Evolutionary conservation across 2,888 invertebrate genomes (phyloP), one percentile per base, ranked within the genome.

Genomic region (Tinea trinotella): DNA sequence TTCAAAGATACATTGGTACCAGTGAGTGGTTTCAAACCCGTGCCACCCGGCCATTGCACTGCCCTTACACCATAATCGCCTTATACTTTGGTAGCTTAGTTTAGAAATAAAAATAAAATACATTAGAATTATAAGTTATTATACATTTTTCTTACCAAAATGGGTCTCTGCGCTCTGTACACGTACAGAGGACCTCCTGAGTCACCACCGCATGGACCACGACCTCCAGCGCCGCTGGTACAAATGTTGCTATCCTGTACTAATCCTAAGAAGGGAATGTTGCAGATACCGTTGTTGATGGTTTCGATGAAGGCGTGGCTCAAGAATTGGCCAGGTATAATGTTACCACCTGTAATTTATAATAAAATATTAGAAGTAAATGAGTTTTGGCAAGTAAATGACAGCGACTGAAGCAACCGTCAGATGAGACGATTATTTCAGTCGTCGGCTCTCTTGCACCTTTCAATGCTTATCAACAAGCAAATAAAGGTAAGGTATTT

Each of bases 181-280:
- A 64, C 55, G 5, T 62, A 58, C 5, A 80, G 64, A 6, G 79
- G 80, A 1, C 79, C 78, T 10, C 80, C 57, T 0, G 1, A 74
- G 57, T 76, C 75, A 3, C 76, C 74, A 0, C 40, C 6, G 61
- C 74, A 74, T 15, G 66, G 64, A 48, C 69, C 62, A 9, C 56
- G 54, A 9, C 63, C 64, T 1, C 66, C 66, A 3, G 55, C 15
- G 1, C 72, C 70, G 56, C 70, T 73, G 19, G 70, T 72, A 58
- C 76, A 76, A 36, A 76, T 60, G 58, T 74, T 72, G 7, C 62
- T 58, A 0, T 57, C 17, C 6, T 63, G 64, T 0, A 76, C 1
- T 6, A 61, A 49, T 0, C 64, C 10, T 1, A 68, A 68, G 63
- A 67, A 71, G 2, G 61, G 59, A 0, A 55, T 7, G 1, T 57